Base-by-base conservation (phyloP, 2,113 vertebrate species). In the Centropus unirufus region DNA sequence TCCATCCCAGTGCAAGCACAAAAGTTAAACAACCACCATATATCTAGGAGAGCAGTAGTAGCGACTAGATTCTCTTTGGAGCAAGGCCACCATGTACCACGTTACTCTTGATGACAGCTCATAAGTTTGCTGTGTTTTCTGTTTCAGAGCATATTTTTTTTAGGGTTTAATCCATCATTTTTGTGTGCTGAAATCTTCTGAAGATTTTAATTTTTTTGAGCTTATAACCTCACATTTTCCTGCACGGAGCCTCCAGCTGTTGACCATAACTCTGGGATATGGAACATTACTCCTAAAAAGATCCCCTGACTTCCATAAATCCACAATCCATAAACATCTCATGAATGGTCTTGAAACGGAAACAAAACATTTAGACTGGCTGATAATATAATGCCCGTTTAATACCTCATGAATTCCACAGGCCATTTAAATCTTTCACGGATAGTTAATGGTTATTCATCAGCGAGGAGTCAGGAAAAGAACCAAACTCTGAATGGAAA, bases 281-380 rank as follows among this genome's bases (percentile, higher is more conserved):
- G 79, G 95, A 97, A 96, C 97, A 95, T 97, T 97, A 83, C 86
- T 91, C 75, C 86, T 67, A 8, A 55, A 94, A 95, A 88, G 69
- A 87, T 95, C 96, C 95, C 95, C 57, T n/a, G 93, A 17, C 94
- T 96, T 95, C 92, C 82, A 93, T 94, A 93, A 97, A 97, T 90
- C 94, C 91, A 66, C 79, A 39, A 8, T 14, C 94, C 83, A 64
- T 95, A 93, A 97, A 97, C 94, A 82, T 17, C 95, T 67, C 80
- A 12, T 79, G 92, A 95, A 51, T 1, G 72, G 80, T 61, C 95
- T 84, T 68, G 83, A 91, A 92, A 96, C 0, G 11, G 88, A 93
- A 96, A 89, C 76, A 78, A 87, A 96, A 70, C 89, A 66, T 14
- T 58, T 82, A 52, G 92, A 96, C 80, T 44, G 67, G 74, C 32